Base-by-base conservation (phyloP, 2,797 vertebrate genomes). In the Lagocephalus sceleratus region DNA sequence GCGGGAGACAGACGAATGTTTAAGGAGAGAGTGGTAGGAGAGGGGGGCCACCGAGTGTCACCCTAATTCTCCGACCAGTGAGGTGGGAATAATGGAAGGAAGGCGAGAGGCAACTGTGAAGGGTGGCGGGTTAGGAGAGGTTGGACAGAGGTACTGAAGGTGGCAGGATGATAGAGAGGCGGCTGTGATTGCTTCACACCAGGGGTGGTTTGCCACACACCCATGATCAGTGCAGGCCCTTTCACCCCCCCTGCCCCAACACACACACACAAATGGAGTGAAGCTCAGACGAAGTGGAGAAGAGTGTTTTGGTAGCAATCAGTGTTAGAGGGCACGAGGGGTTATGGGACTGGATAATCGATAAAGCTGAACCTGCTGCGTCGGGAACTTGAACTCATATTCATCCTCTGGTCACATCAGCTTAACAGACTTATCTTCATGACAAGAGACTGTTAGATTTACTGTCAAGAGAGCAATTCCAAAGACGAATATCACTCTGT, bases 31-130 rank as follows among this genome's bases (percentile, higher is more conserved):
- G 48, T 38, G 62, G 50, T 21, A 57, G 41, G 21, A 61, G 43
- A 20, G 49, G 59, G 57, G 57, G 51, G 47, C 51, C 57, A 22
- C 60, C 23, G 49, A 74, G 69, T 75, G 60, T 78, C 84, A 69
- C 66, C 74, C 81, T 85, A 75, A 85, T 85, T 80, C 82, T 78
- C 73, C 78, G 82, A 84, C 83, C 79, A 80, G 81, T 85, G 85
- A 83, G 79, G 75, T 82, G 79, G 68, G 69, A 73, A 85, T 83
- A 84, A 77, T 77, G 73, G 71, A 75, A 57, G 62, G 67, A 39
- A 62, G 79, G 65, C 45, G 57, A 62, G 60, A 57, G 62, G 68
- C 46, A 70, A 54, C 65, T 71, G 63, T 23, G 60, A 59, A 38
- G 64, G 67, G 56, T 69, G 75, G 83, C 71, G 66, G 75, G 72